These are phyloP conservation scores for Canis aureus DNA, from an alignment of 2,113 vertebrate genomes.

Conservation along the genomic window DNA sequence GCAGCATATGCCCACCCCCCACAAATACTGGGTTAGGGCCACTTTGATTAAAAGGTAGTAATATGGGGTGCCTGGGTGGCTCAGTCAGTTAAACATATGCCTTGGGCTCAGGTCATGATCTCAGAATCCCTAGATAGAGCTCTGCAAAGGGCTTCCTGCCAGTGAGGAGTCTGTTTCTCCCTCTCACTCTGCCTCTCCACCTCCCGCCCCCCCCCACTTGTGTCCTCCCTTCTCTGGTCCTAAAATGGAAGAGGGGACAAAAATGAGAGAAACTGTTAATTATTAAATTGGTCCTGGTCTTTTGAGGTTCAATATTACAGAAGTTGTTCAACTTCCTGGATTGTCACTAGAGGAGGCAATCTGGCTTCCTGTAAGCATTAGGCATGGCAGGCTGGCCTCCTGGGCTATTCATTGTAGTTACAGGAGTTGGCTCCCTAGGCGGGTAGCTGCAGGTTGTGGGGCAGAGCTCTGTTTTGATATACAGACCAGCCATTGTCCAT, in stretches of 20 bases:
- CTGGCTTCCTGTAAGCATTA: background rate
- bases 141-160: background rate
- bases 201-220: background rate
- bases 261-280: background rate
- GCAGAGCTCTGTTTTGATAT: background rate
- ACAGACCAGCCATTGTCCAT: background rate
- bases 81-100: background rate
- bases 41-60: background rate
- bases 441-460: background rate
- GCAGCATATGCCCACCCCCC: background rate
- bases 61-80: background rate
- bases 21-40: background rate
- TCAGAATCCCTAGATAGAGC: fast-evolving
- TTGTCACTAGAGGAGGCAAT: background rate
- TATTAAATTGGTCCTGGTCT: background rate
- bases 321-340: background rate
- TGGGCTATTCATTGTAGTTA: background rate
- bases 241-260: background rate
- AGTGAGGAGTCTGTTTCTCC: background rate
- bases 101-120: background rate
- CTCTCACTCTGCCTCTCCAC: background rate
- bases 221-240: background rate
- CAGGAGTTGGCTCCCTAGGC: background rate
- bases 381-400: background rate
- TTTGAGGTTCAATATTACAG: background rate